Conservation (phyloP, 2,797 vertebrate species). For the Tragopan temminckii region DNA sequence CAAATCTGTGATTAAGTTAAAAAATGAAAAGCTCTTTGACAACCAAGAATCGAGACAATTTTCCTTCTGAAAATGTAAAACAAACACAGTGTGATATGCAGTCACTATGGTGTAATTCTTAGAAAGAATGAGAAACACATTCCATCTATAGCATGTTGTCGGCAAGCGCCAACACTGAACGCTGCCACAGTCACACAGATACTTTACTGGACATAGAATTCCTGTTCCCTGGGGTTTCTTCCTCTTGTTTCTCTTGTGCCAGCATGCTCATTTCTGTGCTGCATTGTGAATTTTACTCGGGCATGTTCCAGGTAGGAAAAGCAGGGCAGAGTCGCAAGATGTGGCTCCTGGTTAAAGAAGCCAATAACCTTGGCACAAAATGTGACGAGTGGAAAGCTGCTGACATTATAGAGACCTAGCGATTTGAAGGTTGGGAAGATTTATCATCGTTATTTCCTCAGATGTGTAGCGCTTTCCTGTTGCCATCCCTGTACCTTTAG, state of each 20-base stretch:
- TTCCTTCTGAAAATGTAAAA: background rate
- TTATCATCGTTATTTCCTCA: background rate
- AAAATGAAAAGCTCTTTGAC: background rate
- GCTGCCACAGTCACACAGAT: background rate
- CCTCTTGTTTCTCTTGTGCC: background rate
- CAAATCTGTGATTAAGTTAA: background rate
- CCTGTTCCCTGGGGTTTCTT: background rate
- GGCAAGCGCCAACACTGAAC: background rate
- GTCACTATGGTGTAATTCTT: background rate
- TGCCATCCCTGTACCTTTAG: background rate
- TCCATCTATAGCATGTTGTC: background rate
- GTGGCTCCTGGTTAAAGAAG: background rate
- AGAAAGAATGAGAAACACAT: background rate
- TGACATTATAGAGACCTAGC: background rate
- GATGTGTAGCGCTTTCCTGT: background rate
- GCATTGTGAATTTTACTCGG: background rate
- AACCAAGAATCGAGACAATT: background rate
- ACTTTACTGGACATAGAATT: background rate
- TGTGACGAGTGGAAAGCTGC: background rate
- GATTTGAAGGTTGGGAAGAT: background rate
- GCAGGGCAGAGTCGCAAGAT: background rate
- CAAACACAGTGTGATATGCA: background rate
- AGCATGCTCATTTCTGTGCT: background rate
- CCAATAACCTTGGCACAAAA: background rate
- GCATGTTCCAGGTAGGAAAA: background rate